These are phyloP conservation scores for Linnaemya vulpina DNA, from an alignment of 2,888 invertebrate genomes.

Conservation along the genomic window DNA sequence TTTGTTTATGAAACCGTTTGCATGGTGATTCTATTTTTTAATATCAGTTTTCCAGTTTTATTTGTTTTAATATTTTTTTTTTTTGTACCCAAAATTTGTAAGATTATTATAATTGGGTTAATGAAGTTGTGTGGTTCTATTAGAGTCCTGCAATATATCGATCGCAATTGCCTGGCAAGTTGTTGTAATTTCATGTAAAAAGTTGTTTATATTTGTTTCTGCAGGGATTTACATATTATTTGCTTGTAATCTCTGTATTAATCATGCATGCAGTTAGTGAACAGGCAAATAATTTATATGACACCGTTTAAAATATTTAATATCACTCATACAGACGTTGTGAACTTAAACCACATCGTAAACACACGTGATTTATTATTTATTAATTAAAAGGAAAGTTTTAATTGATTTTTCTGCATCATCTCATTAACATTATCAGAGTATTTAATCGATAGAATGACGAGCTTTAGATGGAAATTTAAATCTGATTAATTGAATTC, in stretches of 20 bases:
- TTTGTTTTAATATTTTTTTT: background rate
- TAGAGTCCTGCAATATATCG: background rate
- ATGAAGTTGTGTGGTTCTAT: conserved; percentile 28
- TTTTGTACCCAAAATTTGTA: background rate
- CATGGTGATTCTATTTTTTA: background rate
- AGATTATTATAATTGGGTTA: conserved; percentile 57
- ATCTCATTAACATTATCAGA: background rate
- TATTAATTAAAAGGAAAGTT: background rate
- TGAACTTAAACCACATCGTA: no score
- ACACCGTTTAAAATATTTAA: background rate
- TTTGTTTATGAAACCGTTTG: background rate
- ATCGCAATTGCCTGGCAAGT: background rate
- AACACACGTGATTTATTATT: background rate
- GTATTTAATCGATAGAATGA: background rate
- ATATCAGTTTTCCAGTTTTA: no score
- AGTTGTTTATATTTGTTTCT: background rate
- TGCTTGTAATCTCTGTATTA: background rate
- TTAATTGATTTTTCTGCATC: background rate
- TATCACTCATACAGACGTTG: background rate
- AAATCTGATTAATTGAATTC: background rate
- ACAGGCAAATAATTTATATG: background rate
- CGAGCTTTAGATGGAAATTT: background rate
- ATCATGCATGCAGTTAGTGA: background rate
- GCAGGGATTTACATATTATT: background rate
- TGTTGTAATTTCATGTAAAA: background rate